Base-by-base conservation (phyloP, 2,113 vertebrate genomes). In the Thunnus maccoyii region DNA sequence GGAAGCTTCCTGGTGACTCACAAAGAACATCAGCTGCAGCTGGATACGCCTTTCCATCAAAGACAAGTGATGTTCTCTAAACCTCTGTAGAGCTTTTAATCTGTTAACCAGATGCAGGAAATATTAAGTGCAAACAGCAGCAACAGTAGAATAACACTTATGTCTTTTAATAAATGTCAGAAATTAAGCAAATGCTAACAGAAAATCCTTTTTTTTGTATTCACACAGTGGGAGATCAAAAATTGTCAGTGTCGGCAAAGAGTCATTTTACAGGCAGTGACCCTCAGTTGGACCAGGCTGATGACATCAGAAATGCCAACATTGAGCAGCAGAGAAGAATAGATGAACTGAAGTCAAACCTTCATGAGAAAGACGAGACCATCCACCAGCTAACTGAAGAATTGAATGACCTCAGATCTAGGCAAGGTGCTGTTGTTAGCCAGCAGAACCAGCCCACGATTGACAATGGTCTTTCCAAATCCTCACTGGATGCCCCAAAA, bases 401-500 rank as follows among this genome's bases (percentile, higher is more conserved):
- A 11, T 17, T 48, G 1, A 11, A 48, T 0, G 10, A 50, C 2
- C 11, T 69, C 11, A 8, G 8, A n/a, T 48, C 56, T 0, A 18
- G 41, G 18, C 22, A 1, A 11, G 14, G 1, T 61, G 46, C 3
- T 9, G 48, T 8, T 32, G 20, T 10, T 41, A 6, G 7, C 32
- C 44, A 41, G 25, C 16, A 10, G 0, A 30, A 13, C 51, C 51
- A 52, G 30, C 30, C 17, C 3, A n/a, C 1, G 2, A 5, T 5
- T 22, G 8, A 12, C 32, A 7, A 5, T 0, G 30, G 13, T 76
- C 62, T 25, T 15, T 18, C 0, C 25, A 17, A 4, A 16, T 5
- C 56, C 16, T 46, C 71, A 32, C 36, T 13, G 50, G 58, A 32
- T 0, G 14, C 36, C n/a, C 17, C 65, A 17, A 17, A 57, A 5